Conservation (phyloP, 2,113 vertebrate genomes). For the Dipodomys merriami region DNA sequence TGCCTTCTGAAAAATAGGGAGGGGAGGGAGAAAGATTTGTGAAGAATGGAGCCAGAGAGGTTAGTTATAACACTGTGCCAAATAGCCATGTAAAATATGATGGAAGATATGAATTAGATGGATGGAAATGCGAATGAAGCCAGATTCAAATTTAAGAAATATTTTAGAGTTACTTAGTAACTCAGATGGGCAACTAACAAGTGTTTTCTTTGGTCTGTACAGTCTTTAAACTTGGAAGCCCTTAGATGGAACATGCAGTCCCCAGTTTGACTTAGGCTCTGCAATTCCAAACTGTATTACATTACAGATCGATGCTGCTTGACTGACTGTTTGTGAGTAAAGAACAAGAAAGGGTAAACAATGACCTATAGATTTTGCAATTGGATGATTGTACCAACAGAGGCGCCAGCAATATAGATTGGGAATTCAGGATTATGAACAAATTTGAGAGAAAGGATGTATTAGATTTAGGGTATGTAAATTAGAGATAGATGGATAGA, state of each 20-base stretch:
- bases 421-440: constrained; percentile 41
- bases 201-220: not conserved
- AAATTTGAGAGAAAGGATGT: constrained; percentile 46
- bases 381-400: not conserved
- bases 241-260: not conserved
- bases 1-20: not conserved
- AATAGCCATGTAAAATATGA: not conserved
- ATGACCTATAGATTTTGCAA: constrained; percentile 30
- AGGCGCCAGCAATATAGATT: not conserved
- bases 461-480: constrained; percentile 12
- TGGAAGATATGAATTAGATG: constrained; percentile 44
- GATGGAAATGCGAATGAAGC: not conserved
- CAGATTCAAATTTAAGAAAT: constrained; percentile 10
- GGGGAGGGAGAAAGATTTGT: constrained; percentile 3
- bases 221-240: constrained; percentile 42
- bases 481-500: not conserved
- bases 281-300: not conserved
- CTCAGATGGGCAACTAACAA: not conserved
- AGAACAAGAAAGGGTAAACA: not conserved
- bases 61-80: constrained; percentile 27
- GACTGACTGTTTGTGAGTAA: constrained; percentile 24
- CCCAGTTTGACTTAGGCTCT: constrained; percentile 34
- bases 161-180: constrained; percentile 44
- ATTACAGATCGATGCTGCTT: not conserved
- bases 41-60: constrained; percentile 21